These are phyloP conservation scores for Eupithecia inturbata DNA, from an alignment of 2,888 invertebrate genomes.

Conservation along the genomic window DNA sequence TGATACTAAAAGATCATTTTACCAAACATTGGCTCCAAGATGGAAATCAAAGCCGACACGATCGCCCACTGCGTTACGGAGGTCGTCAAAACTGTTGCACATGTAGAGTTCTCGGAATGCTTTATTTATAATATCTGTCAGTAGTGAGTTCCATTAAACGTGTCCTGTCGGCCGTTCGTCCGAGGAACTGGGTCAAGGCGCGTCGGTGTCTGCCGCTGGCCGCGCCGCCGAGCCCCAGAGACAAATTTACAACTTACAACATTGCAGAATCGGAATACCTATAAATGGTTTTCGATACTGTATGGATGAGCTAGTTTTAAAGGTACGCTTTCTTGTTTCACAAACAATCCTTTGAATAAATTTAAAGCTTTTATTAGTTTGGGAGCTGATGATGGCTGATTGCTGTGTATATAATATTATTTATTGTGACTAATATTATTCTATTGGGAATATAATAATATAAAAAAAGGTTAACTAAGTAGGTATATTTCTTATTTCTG, in stretches of 20 bases:
- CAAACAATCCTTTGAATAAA: no score
- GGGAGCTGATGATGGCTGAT: no score
- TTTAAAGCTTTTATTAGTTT: no score
- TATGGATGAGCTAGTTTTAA: neutral
- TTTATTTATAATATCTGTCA: constrained; percentile 15
- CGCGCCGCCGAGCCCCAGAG: constrained; percentile 10
- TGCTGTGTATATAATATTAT: no score
- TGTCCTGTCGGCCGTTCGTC: constrained; percentile 29
- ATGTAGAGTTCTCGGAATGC: constrained; percentile 41
- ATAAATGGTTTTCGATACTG: neutral
- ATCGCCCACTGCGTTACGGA: neutral
- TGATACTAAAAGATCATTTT: neutral
- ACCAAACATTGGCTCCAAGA: neutral
- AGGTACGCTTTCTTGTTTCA: neutral
- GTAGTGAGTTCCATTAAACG: constrained; percentile 17
- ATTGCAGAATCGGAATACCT: neutral
- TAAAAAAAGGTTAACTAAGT: no score
- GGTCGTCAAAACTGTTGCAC: constrained; percentile 30
- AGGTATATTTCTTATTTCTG: no score
- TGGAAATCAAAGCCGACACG: neutral
- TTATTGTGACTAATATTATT: no score
- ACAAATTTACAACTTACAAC: neutral
- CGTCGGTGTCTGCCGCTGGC: constrained; percentile 15
- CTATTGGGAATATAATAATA: no score
- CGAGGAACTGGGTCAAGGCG: constrained; percentile 39